A percentile compares a stretch with the other conserved stretches of the same genome.
Conservation (phyloP, 1,140 invertebrate species). For the Heliconius himera region DNA sequence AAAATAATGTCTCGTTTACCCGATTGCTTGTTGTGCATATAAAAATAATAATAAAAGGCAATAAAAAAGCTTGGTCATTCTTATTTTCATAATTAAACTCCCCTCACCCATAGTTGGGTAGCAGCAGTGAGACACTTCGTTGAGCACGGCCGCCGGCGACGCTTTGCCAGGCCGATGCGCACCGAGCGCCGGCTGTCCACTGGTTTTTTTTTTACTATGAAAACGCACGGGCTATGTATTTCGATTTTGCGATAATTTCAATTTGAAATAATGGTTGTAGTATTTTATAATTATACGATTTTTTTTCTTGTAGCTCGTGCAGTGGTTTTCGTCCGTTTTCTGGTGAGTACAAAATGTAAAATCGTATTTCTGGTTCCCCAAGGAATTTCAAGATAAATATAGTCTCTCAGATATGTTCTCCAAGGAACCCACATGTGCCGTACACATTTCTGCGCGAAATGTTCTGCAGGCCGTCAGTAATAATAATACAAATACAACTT, state of each 20-base stretch:
- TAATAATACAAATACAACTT: too few species aligned
- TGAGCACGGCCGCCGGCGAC: background rate
- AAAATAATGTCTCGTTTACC: too few species aligned
- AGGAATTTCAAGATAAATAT: too few species aligned
- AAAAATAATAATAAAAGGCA: too few species aligned
- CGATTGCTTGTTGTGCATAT: too few species aligned
- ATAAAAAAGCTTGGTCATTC: background rate
- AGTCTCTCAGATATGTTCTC: too few species aligned
- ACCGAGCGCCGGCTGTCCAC: background rate
- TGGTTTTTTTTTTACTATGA: background rate
- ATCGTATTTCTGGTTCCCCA: background rate
- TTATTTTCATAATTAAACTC: background rate
- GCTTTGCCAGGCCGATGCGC: constrained; percentile 6
- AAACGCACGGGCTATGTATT: background rate
- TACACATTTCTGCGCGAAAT: too few species aligned
- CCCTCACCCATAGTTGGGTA: background rate
- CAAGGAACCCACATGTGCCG: too few species aligned
- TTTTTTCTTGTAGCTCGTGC: too few species aligned
- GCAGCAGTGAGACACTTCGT: constrained; percentile 3
- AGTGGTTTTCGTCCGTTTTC: too few species aligned
- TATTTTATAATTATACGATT: background rate
- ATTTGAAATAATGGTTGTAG: background rate
- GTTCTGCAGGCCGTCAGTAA: too few species aligned
- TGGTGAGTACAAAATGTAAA: background rate
- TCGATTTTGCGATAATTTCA: background rate